Conservation (phyloP, 2,113 vertebrate species). For the Holacanthus passer region DNA sequence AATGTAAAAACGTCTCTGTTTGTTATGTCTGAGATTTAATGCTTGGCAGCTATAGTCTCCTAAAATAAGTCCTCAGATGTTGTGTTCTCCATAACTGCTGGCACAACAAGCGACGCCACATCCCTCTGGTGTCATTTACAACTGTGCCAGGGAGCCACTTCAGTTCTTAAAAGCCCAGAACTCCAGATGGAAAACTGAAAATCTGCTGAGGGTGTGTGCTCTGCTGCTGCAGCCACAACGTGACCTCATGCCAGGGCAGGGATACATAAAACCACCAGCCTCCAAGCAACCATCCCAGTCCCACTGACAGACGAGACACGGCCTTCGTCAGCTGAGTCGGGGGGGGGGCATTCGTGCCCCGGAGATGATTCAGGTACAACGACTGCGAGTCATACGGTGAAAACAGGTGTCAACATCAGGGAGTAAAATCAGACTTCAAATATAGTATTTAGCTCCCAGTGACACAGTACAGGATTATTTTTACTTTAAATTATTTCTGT, state of each 20-base stretch:
- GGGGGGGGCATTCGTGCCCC: not conserved
- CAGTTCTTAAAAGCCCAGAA: constrained; percentile 33
- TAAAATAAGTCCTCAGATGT: constrained; percentile 49
- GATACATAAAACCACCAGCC: constrained; percentile 35
- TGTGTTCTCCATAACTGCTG: constrained; percentile 15
- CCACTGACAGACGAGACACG: constrained; percentile 14
- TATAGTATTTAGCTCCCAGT: not conserved
- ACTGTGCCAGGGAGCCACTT: constrained; percentile 30
- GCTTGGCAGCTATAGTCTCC: constrained; percentile 14
- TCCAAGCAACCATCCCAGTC: constrained; percentile 46
- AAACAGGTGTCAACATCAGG: constrained; percentile 41
- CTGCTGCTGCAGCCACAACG: constrained; percentile 57
- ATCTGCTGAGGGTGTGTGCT: constrained; percentile 61
- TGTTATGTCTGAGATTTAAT: constrained; percentile 56
- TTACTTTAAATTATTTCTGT: not conserved
- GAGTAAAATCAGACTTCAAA: not conserved
- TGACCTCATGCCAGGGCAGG: constrained; percentile 65
- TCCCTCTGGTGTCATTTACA: constrained; percentile 50
- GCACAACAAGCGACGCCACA: constrained; percentile 33
- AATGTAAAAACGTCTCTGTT: constrained; percentile 20
- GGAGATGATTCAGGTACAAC: not conserved
- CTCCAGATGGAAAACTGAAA: constrained; percentile 66
- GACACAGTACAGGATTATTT: not conserved
- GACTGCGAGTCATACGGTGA: constrained; percentile 7
- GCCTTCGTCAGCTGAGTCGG: not conserved